Base-by-base conservation (phyloP, 2,888 invertebrate genomes). In the Automeris io region DNA sequence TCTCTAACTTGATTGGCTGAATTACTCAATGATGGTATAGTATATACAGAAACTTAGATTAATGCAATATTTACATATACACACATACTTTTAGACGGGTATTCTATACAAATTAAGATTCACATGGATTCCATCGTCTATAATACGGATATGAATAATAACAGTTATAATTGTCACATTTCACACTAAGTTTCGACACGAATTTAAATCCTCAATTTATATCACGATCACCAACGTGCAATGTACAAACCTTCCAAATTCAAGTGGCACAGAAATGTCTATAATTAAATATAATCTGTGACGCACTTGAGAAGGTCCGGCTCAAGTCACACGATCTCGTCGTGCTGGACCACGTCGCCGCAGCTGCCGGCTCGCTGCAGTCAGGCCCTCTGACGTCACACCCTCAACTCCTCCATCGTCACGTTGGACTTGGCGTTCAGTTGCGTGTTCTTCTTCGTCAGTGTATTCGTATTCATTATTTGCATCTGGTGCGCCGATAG, bases 401-500 rank as follows among this genome's bases (percentile, higher is more conserved):
- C 94, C 43, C 94, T 83, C 81, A 94, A 65, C 77, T 94, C 94
- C 82, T 95, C 94, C 93, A 94, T 93, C 52, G 90, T 87, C 46
- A 87, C 76, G 36, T 82, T 83, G 39, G 87, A 87, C 56, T 90
- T 90, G 16, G 89, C 88, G 79, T 90, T 90, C 73, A 90, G 52
- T 53, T 90, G 90, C 12, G 90, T 90, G 61, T 92, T 92, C 73
- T 93, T 92, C 78, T 94, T 94, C 33, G 93, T 94, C 43, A 94
- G 62, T 1, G 94, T 93, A 39, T 89, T 92, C 32, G 93, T 92
- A 52, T 93, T 93, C 45, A 93, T 91, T 85, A 94, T 88, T 61
- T 93, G 93, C 80, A 93, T 90, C 49, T 92, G 92, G 74, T 94
- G 94, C 40, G 93, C 90, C 19, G 93, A 91, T 38, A 93, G 75